A percentile compares a stretch with the other conserved stretches of the same genome.
Evolutionary conservation across 2,888 invertebrate species (phyloP).

Genomic region (Stenurella melanura): DNA sequence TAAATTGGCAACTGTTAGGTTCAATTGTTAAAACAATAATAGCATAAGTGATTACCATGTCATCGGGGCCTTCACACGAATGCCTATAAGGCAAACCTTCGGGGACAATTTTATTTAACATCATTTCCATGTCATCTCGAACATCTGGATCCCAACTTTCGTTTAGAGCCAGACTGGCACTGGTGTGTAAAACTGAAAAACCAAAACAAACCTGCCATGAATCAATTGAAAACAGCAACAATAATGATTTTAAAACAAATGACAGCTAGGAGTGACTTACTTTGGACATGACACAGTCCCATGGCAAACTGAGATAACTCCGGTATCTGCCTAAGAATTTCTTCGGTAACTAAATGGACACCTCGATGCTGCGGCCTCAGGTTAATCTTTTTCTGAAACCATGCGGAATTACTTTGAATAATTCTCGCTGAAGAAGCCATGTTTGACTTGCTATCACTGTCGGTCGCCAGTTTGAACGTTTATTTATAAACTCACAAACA

Average conservation of each 20-base stretch:
- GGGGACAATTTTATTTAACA: constrained; percentile 98
- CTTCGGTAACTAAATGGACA: constrained; percentile 97
- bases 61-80: constrained; percentile 98
- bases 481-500: constrained; percentile 66
- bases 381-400: constrained; percentile 98
- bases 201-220: constrained; percentile 43
- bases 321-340: constrained; percentile 95
- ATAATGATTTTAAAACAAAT: constrained; percentile 44
- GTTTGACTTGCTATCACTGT: constrained; percentile 76
- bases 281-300: constrained; percentile 97
- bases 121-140: constrained; percentile 99
- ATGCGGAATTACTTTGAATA: constrained; percentile 96
- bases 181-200: constrained; percentile 95
- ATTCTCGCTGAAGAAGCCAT: constrained; percentile 91
- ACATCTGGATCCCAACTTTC: constrained; percentile 99
- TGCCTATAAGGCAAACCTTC: constrained; percentile 97
- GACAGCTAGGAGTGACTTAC: constrained; percentile 79
- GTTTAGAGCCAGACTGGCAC: constrained; percentile 96
- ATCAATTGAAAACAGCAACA: constrained; percentile 23
- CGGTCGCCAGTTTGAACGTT: constrained; percentile 73
- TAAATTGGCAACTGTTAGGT: neutral
- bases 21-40: neutral
- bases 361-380: constrained; percentile 97
- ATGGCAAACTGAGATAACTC: constrained; percentile 96
- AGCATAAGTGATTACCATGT: constrained; percentile 85